These are phyloP conservation scores for Eptesicus fuscus DNA, from an alignment of 2,113 vertebrate genomes.

Conservation along the genomic window DNA sequence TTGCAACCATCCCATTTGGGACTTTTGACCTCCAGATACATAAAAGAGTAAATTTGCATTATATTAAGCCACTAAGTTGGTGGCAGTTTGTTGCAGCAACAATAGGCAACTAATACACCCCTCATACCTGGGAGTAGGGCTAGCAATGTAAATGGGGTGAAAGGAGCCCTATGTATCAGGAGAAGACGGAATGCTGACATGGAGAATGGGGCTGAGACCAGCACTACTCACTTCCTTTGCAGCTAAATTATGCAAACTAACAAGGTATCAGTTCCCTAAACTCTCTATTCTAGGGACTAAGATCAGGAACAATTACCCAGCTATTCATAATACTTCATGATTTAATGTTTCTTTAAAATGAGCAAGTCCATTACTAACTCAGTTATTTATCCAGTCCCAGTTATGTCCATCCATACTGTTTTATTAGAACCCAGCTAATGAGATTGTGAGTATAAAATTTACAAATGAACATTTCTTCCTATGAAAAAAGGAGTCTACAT, in stretches of 20 bases:
- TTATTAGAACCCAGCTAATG: neutral
- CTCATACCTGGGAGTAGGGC: neutral
- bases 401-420: constrained; percentile 18
- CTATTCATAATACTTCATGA: constrained; percentile 1
- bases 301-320: neutral
- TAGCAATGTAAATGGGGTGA: neutral
- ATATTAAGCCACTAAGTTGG: neutral
- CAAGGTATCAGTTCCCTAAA: neutral
- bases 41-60: neutral
- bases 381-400: neutral
- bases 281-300: constrained; percentile 11
- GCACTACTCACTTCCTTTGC: neutral
- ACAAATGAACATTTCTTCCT: neutral
- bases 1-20: neutral
- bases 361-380: constrained; percentile 18
- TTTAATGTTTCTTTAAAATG: constrained; percentile 31
- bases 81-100: neutral
- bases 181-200: neutral
- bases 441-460: neutral
- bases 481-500: neutral
- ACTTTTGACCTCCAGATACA: neutral
- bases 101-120: neutral
- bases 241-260: neutral
- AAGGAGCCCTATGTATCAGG: neutral
- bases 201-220: neutral